Conservation (phyloP, 2,888 invertebrate genomes). For the Timema podura region DNA sequence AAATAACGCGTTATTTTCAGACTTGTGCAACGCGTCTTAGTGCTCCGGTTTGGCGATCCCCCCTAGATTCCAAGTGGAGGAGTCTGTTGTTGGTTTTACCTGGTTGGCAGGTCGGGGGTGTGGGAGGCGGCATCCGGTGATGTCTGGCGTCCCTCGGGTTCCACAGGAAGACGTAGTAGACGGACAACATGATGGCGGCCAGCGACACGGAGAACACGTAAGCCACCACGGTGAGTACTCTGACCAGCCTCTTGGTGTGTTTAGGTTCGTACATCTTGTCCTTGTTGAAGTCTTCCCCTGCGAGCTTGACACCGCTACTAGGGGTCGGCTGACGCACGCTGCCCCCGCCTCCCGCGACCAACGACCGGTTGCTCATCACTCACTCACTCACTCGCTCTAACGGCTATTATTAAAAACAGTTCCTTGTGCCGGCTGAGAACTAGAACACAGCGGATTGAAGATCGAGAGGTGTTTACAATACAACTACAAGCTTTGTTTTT, state of each 20-base stretch:
- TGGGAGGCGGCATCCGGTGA: not conserved
- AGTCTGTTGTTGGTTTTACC: no score
- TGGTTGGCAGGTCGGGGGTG: not conserved
- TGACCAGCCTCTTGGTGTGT: constrained; percentile 80
- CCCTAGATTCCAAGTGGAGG: no score
- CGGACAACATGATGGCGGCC: constrained; percentile 87
- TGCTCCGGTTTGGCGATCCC: no score
- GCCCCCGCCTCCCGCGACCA: constrained; percentile 19
- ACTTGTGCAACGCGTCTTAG: no score
- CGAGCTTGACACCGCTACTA: constrained; percentile 57
- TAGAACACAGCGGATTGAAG: no score
- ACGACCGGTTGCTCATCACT: constrained; percentile 21
- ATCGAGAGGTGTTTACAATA: no score
- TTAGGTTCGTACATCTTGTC: constrained; percentile 76
- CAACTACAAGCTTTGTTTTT: no score
- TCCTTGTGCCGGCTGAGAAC: no score
- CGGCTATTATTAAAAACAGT: not conserved
- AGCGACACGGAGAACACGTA: constrained; percentile 92
- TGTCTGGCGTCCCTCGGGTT: constrained; percentile 53
- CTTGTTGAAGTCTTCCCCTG: constrained; percentile 56
- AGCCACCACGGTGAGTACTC: constrained; percentile 87
- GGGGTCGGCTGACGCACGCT: constrained; percentile 18
- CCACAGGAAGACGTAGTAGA: constrained; percentile 94
- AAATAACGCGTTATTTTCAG: no score
- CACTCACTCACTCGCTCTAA: not conserved